Conservation (phyloP, 2,888 invertebrate species). For the Lasioglossum pauxillum region DNA sequence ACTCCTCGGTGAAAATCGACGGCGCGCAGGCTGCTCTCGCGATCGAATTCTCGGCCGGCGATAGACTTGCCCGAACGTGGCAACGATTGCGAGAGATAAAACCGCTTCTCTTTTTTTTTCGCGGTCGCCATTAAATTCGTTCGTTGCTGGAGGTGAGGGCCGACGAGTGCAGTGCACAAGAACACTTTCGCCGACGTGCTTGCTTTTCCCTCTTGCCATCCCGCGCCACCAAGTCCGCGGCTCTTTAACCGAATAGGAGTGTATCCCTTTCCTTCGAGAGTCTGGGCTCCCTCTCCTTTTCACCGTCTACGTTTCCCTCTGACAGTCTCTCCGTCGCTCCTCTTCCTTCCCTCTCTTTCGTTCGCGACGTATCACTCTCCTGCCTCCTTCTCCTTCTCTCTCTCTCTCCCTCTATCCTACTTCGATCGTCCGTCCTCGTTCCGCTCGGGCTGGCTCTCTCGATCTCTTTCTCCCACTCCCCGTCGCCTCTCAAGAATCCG, state of each 20-base stretch:
- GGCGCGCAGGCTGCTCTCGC: neutral
- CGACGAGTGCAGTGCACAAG: constrained; percentile 70
- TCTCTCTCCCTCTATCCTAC: neutral
- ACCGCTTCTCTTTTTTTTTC: constrained; percentile 32
- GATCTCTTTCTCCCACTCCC: constrained; percentile 25
- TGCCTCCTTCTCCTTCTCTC: neutral
- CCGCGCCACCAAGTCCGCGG: constrained; percentile 47
- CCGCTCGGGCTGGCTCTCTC: neutral
- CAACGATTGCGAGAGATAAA: constrained; percentile 35
- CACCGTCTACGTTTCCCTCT: constrained; percentile 20
- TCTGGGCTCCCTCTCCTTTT: constrained; percentile 11
- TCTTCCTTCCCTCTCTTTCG: constrained; percentile 9
- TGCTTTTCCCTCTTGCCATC: constrained; percentile 74
- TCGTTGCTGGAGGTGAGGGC: constrained; percentile 65
- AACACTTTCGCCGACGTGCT: constrained; percentile 81
- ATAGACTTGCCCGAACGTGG: constrained; percentile 18
- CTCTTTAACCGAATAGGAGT: constrained; percentile 67
- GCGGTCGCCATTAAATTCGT: constrained; percentile 65
- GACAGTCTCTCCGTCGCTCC: constrained; percentile 12
- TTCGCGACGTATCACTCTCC: constrained; percentile 8
- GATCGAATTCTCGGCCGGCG: constrained; percentile 7
- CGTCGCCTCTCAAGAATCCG: constrained; percentile 79
- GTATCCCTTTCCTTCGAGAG: constrained; percentile 56
- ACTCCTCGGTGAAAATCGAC: neutral
- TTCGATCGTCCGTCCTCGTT: neutral